Evolutionary conservation across 2,888 invertebrate genomes (phyloP), one percentile per base, ranked within the genome.

Genomic region (Metalampra italica): DNA sequence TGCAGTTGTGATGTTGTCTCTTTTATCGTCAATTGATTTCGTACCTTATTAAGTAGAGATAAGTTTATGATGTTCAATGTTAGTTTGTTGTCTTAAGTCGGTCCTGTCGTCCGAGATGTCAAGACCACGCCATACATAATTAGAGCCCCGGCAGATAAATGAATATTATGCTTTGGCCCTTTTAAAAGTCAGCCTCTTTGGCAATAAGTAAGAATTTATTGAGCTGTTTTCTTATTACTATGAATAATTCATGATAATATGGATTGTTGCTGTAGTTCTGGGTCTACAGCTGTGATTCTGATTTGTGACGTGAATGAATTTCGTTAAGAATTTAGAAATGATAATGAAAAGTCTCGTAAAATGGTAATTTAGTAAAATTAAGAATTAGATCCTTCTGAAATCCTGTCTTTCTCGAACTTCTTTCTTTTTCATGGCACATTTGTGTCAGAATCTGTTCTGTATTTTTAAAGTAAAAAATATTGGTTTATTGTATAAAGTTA

Each of bases 1-100:
- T 68, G 66, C 71, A 64, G 51, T 22, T 5, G 2, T 37, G 39
- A 29, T 45, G 22, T 13, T 13, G 45, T 42, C 37, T 7, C 9
- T 30, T 45, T 47, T 47, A 29, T 48, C 36, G 32, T 46, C 50
- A 47, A 55, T 64, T 62, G 59, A 71, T 55, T 68, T 58, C 68
- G 59, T 57, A 66, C 68, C 62, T 64, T 76, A 68, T 60, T 52
- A 46, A 62, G 37, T 52, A 49, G 53, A 38, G 34, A 59, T 67
- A 66, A 59, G 63, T 52, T 50, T 47, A 50, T 50, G 41, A 56
- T 49, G 45, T 51, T 47, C 51, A 47, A 40, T 50, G 46, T 30
- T 39, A 29, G 13, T 14, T n/a, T n/a, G n/a, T n/a, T n/a, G n/a
- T n/a, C n/a, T n/a, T n/a, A n/a, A n/a, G 11, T 38, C 8, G 36